phyloP scores from a whole-genome alignment of 2,113 vertebrate species.

The Telmatochromis sp. region DNA sequence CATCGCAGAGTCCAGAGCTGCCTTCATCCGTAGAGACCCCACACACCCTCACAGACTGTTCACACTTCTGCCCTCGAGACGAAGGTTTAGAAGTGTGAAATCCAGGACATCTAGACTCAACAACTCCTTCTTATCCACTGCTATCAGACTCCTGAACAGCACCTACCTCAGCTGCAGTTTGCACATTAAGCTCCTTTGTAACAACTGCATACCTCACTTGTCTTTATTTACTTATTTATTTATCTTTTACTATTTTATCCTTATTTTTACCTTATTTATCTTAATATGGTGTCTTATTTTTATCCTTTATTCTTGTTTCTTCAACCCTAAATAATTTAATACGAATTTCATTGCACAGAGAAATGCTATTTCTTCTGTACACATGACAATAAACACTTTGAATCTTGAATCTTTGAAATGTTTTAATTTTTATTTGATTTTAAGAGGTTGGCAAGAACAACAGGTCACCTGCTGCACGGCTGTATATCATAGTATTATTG shows the following conservation, averaged over 20 bases:
- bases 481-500: background rate
- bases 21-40: background rate
- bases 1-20: background rate
- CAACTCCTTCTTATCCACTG: accelerated
- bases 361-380: too few relatives aligned
- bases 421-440: background rate
- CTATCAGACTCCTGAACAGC: background rate
- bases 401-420: background rate
- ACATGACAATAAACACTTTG: accelerated
- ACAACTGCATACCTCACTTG: background rate
- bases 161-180: background rate
- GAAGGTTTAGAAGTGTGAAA: background rate
- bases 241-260: too few relatives aligned
- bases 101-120: background rate
- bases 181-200: background rate
- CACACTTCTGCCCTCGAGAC: accelerated
- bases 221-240: background rate
- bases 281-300: too few relatives aligned
- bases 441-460: background rate
- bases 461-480: background rate
- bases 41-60: background rate
- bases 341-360: too few relatives aligned
- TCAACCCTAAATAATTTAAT: too few relatives aligned
- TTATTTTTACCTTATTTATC: too few relatives aligned
- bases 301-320: too few relatives aligned